Evolutionary conservation across 2,113 vertebrate species (phyloP).

Genomic region (Phylloscopus trochiloides): DNA sequence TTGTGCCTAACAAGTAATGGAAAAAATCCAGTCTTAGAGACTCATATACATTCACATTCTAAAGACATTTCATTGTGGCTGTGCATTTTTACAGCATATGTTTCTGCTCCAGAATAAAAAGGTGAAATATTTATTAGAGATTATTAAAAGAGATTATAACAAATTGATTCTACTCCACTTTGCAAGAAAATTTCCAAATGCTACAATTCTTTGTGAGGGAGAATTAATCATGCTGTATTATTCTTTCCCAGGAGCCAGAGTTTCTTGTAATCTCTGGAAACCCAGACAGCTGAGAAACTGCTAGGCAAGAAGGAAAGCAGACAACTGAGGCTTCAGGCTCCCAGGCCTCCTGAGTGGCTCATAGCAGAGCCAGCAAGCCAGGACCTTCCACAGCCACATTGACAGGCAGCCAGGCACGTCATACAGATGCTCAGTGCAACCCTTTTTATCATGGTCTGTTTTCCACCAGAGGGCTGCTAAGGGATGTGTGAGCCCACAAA

Average conservation of each 20-base stretch:
- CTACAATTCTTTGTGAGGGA: slow-evolving; percentile 7
- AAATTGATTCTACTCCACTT: slow-evolving; percentile 2
- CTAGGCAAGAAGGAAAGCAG: background rate
- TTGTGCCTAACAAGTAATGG: background rate
- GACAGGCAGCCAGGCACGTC: accelerated
- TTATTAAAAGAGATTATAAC: slow-evolving; percentile 8
- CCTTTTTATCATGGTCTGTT: accelerated
- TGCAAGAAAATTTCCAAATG: background rate
- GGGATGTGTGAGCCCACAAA: background rate
- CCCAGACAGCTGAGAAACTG: background rate
- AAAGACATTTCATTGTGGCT: background rate
- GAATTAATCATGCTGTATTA: background rate
- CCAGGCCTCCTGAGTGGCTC: background rate
- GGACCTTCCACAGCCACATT: accelerated
- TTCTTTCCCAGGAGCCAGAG: background rate
- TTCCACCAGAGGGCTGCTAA: background rate
- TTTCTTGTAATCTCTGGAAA: background rate
- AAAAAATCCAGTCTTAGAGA: background rate
- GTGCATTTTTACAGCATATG: background rate
- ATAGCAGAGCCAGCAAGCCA: background rate
- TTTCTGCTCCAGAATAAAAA: slow-evolving; percentile 9
- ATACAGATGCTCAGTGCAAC: accelerated
- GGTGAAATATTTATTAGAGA: slow-evolving; percentile 26
- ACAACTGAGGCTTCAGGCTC: background rate
- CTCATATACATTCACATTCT: background rate